Base-by-base conservation (phyloP, 2,113 vertebrate genomes). In the Phainopepla nitens region DNA sequence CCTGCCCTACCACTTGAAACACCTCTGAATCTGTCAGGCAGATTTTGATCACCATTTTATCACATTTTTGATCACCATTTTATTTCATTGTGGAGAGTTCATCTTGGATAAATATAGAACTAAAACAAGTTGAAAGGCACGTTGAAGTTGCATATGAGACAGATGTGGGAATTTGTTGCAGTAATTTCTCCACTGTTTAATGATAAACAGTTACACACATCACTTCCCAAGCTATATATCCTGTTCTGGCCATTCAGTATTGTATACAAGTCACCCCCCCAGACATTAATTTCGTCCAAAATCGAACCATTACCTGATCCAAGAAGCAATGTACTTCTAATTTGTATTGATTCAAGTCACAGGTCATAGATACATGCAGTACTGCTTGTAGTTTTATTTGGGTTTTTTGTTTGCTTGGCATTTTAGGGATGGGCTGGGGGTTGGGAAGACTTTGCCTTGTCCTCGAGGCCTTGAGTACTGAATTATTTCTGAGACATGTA, bases 121-220 rank as follows among this genome's bases (percentile, higher is more conserved):
- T 80, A 77, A 77, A 93, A 20, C 44, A 50, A 76, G 28, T 72
- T 80, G 79, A 90, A 96, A 83, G 56, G 41, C 36, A 56, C 7
- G 29, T 35, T 92, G 50, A 86, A 83, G 20, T 94, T 96, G 72
- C 33, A 10, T 66, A 39, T 84, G 57, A 41, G 91, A 69, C 36
- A 72, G 87, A 71, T 39, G 8, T 64, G 60, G 61, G 44, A 89
- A 94, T 85, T 86, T 83, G 29, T 72, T 82, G 79, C 33, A 73
- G 62, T 77, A 82, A 41, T 97, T 91, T 94, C 58, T 96, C 41
- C 51, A 16, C 35, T 94, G 62, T 94, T 93, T 95, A 94, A 89
- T 91, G 79, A 87, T 87, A 95, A 96, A 70, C 54, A 94, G 80
- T 94, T 95, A 87, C 5, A 17, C 64, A 81, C 51, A 66, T 96